Evolutionary conservation across 1,140 invertebrate species (phyloP).

Genomic region (Agrypnia vestita): DNA sequence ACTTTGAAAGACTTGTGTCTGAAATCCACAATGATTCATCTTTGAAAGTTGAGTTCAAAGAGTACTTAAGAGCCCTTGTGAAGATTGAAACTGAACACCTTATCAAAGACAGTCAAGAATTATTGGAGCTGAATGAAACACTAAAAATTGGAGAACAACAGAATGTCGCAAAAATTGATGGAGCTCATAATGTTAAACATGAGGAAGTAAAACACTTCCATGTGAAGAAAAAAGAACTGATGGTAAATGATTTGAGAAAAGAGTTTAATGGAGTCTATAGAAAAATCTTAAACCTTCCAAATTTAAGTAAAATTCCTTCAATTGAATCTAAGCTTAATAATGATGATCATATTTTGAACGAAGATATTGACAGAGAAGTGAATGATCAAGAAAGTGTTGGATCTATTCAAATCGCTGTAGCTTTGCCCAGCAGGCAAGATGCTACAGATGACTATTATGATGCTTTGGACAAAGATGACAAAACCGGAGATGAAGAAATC

Average conservation of each 20-base stretch:
- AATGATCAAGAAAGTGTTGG: constrained; percentile 25
- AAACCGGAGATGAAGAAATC: constrained; percentile 28
- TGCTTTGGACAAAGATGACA: constrained; percentile 8
- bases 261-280: background rate
- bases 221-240: constrained; percentile 22
- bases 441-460: constrained; percentile 41
- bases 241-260: constrained; percentile 16
- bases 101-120: background rate
- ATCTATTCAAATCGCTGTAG: constrained; percentile 2
- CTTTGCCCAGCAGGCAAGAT: constrained; percentile 44
- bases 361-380: constrained; percentile 18
- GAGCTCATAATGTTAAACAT: background rate
- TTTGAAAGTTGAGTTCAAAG: constrained; percentile 48
- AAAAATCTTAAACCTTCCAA: constrained; percentile 10
- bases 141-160: background rate
- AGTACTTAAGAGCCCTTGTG: constrained; percentile 38
- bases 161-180: background rate
- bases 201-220: constrained; percentile 28
- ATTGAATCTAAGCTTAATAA: background rate
- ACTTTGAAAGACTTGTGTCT: constrained; percentile 35
- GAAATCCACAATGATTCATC: constrained; percentile 31
- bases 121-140: background rate
- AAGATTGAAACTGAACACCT: constrained; percentile 20
- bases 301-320: constrained; percentile 11
- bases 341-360: constrained; percentile 6